Evolutionary conservation across 1,140 invertebrate species (phyloP).

Genomic region (Trichonephila clavipes): DNA sequence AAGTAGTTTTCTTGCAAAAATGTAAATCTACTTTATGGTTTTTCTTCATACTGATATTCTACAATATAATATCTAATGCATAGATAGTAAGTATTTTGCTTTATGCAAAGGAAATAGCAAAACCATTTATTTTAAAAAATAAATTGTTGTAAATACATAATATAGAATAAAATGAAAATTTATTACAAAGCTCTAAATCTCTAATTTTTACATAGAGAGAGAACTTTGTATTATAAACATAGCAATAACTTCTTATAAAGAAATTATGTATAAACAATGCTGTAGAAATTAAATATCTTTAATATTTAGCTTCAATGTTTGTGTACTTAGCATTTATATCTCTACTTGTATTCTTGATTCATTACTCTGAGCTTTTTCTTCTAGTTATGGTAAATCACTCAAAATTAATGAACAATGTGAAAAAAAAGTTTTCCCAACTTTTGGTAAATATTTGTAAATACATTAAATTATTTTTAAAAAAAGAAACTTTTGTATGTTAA

Average conservation of each 20-base stretch:
- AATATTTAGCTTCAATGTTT: constrained; percentile 21
- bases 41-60: constrained; percentile 31
- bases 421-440: no score
- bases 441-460: no score
- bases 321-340: not conserved
- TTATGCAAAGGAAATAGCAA: not conserved
- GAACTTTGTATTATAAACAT: constrained; percentile 24
- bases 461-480: no score
- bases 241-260: constrained; percentile 18
- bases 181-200: not conserved
- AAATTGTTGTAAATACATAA: constrained; percentile 14
- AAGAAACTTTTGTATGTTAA: no score
- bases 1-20: not conserved
- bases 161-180: not conserved
- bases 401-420: not conserved
- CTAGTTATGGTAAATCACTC: not conserved
- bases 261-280: not conserved
- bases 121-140: not conserved
- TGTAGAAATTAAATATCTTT: not conserved
- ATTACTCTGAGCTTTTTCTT: not conserved
- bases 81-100: constrained; percentile 47
- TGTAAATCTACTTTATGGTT: constrained; percentile 11
- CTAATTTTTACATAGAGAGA: constrained; percentile 43
- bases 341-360: not conserved
- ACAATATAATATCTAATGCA: not conserved